These are phyloP conservation scores for Entomobrya proxima DNA, from an alignment of 2,888 invertebrate species.

Conservation along the genomic window DNA sequence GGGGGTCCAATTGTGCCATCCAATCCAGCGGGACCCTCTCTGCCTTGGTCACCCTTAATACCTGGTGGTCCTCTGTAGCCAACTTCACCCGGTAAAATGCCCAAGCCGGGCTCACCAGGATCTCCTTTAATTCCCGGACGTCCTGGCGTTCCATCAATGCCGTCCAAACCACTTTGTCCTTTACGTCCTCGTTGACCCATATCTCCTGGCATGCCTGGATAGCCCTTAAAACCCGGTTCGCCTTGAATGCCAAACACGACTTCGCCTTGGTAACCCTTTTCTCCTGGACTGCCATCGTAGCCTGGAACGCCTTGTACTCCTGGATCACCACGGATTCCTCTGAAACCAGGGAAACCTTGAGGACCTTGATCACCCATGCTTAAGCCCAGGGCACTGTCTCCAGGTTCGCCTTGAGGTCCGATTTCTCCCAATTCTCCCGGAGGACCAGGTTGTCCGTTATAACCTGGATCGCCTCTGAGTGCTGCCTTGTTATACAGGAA, in stretches of 20 bases:
- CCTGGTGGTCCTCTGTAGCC: constrained; percentile 63
- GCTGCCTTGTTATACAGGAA: constrained; percentile 78
- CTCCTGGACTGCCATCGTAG: constrained; percentile 76
- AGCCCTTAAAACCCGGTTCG: constrained; percentile 76
- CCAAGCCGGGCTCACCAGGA: constrained; percentile 73
- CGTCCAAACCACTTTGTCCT: constrained; percentile 76
- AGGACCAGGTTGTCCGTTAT: constrained; percentile 76
- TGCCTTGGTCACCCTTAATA: constrained; percentile 76
- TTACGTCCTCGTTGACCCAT: constrained; percentile 75
- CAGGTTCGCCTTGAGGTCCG: constrained; percentile 62
- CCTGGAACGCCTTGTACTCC: constrained; percentile 73
- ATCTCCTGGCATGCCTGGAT: constrained; percentile 70
- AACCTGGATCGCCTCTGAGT: constrained; percentile 80
- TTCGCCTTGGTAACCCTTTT: constrained; percentile 59
- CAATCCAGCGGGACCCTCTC: constrained; percentile 79
- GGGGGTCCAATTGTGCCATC: constrained; percentile 79
- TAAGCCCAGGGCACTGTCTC: constrained; percentile 65
- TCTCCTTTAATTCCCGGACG: constrained; percentile 67
- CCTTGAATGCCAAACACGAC: constrained; percentile 75
- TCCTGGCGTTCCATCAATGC: constrained; percentile 71
- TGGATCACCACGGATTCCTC: constrained; percentile 73
- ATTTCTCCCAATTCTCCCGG: constrained; percentile 42
- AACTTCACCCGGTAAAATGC: constrained; percentile 62
- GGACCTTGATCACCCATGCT: constrained; percentile 75
- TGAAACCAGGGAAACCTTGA: constrained; percentile 72